Percentiles rank a stretch among this genome's conserved stretches.
Evolutionary conservation across 2,113 vertebrate genomes (phyloP).

Genomic region (Alosa alosa): DNA sequence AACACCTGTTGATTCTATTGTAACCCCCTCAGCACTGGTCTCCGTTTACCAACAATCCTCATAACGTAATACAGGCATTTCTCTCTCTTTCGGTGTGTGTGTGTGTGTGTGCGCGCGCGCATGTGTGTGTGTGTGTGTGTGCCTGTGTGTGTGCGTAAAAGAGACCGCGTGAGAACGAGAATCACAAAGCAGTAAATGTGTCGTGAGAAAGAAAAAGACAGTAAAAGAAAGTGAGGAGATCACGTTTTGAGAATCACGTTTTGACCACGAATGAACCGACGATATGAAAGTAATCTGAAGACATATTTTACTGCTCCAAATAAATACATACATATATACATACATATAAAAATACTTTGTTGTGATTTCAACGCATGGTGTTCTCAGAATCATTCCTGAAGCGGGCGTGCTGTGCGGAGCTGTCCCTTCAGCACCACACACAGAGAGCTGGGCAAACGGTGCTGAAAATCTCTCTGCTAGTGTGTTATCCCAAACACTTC

Average conservation of each 20-base stretch:
- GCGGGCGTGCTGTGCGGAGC: constrained; percentile 41
- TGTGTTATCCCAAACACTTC: background rate
- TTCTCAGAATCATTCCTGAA: background rate
- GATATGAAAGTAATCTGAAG: background rate
- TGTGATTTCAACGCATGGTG: background rate
- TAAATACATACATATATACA: background rate
- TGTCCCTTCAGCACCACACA: constrained; percentile 66
- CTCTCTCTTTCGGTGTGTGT: background rate
- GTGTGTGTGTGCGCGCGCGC: background rate
- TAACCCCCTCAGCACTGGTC: background rate
- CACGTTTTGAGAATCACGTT: background rate
- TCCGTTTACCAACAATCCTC: background rate
- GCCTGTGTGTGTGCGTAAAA: background rate
- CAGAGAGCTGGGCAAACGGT: background rate
- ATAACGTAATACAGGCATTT: background rate
- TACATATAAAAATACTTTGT: background rate
- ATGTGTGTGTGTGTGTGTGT: constrained; percentile 11
- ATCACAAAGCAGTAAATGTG: background rate
- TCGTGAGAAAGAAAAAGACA: background rate
- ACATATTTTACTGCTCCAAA: background rate
- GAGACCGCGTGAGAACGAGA: background rate
- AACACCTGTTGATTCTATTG: background rate
- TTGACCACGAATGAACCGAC: background rate
- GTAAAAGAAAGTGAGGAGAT: background rate
- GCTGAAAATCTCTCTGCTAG: background rate